A percentile compares a stretch with the other conserved stretches of the same genome.
phyloP scores from a whole-genome alignment of 2,113 vertebrate species.

The Marcusenius ussheri region DNA sequence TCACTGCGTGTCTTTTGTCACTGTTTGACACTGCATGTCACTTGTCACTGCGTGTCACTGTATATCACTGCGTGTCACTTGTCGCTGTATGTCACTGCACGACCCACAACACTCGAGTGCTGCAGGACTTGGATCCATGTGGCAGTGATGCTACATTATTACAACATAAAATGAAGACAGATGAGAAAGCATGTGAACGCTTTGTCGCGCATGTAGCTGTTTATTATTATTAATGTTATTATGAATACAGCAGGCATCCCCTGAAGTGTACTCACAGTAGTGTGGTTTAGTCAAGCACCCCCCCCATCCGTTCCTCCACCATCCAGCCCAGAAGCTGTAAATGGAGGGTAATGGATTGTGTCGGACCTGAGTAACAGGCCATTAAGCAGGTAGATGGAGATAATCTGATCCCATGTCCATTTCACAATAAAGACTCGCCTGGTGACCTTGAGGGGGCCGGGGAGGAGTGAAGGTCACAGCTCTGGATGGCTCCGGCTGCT shows the following conservation, averaged over 20 bases:
- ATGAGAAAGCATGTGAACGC: background rate
- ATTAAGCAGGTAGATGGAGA: constrained; percentile 79
- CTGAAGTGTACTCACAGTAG: background rate
- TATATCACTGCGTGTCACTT: background rate
- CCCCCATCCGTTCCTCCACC: constrained; percentile 57
- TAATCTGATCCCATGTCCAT: constrained; percentile 78
- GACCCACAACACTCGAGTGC: background rate
- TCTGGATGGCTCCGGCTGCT: background rate
- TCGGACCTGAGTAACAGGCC: constrained; percentile 78
- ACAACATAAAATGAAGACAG: background rate
- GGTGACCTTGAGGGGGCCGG: constrained; percentile 63
- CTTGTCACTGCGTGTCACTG: background rate
- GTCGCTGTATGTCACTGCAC: background rate
- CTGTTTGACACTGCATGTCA: background rate
- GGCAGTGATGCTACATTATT: background rate
- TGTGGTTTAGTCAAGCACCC: background rate
- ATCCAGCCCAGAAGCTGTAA: constrained; percentile 77
- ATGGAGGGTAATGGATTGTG: constrained; percentile 88
- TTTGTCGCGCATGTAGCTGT: background rate
- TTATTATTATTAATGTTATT: background rate
- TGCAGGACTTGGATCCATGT: background rate
- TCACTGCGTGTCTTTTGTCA: background rate
- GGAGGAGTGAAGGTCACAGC: constrained; percentile 8
- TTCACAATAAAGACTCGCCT: constrained; percentile 64
- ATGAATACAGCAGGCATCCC: background rate